Evolutionary conservation across 2,797 vertebrate species (phyloP).

Genomic region (Gallinago nigripennis): DNA sequence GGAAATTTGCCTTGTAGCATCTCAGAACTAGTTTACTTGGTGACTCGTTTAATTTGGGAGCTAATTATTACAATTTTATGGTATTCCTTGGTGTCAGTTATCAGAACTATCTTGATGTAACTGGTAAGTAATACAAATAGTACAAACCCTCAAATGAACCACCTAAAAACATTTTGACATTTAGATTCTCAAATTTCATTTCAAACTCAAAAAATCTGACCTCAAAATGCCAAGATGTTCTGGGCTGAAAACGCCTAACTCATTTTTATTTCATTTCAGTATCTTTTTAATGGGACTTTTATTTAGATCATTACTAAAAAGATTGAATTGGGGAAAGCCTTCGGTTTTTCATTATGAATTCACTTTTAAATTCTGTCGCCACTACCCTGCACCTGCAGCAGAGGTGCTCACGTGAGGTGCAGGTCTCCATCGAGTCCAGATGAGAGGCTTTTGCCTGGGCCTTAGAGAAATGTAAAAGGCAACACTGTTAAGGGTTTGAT

Average conservation of each 20-base stretch:
- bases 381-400: background rate
- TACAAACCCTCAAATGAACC: background rate
- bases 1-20: constrained; percentile 42
- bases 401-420: background rate
- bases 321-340: background rate
- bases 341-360: background rate
- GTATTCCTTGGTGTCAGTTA: background rate
- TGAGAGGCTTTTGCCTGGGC: background rate
- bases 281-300: background rate
- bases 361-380: background rate
- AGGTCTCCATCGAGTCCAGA: background rate
- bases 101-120: background rate
- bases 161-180: background rate
- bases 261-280: background rate
- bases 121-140: background rate
- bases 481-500: background rate
- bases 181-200: background rate
- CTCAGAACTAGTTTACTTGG: constrained; percentile 21
- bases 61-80: constrained; percentile 19
- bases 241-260: background rate
- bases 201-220: background rate
- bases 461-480: background rate
- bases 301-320: background rate
- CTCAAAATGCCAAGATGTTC: background rate
- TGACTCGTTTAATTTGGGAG: constrained; percentile 34